Percentiles rank a stretch among this genome's conserved stretches.
Evolutionary conservation across 2,797 vertebrate species (phyloP).

Genomic region (Onychomys leucogaster): DNA sequence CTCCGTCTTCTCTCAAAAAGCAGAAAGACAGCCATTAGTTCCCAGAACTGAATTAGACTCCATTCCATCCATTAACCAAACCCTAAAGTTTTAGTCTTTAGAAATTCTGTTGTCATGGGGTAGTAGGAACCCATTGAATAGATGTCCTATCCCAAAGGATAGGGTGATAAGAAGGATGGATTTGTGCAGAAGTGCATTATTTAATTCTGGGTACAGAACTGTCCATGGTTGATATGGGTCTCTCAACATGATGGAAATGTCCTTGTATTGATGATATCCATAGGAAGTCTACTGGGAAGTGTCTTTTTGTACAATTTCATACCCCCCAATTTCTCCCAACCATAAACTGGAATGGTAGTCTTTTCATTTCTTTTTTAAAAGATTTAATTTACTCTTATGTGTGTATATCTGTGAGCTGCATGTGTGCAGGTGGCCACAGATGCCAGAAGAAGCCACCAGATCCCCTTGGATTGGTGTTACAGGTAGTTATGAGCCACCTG

Average conservation of each 20-base stretch:
- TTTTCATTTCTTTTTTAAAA: not conserved
- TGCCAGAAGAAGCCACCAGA: not conserved
- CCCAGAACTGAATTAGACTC: not conserved
- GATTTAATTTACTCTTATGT: not conserved
- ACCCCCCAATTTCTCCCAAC: not conserved
- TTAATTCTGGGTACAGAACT: not conserved
- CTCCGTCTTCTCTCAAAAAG: not conserved
- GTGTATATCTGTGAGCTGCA: not conserved
- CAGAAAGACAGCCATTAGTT: not conserved
- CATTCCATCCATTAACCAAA: not conserved
- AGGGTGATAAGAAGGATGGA: not conserved
- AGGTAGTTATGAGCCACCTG: not conserved
- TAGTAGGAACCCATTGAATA: not conserved
- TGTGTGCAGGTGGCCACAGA: not conserved
- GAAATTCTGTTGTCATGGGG: not conserved
- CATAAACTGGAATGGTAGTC: not conserved
- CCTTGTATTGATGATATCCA: not conserved
- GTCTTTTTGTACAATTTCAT: not conserved
- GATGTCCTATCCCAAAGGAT: not conserved
- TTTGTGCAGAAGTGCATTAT: not conserved
- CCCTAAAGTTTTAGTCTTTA: conserved; percentile 19
- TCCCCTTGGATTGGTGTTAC: not conserved
- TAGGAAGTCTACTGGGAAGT: too few relatives aligned
- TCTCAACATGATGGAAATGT: not conserved
- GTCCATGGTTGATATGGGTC: not conserved